Conservation (phyloP, 2,797 vertebrate species). For the Etheostoma nigrum region DNA sequence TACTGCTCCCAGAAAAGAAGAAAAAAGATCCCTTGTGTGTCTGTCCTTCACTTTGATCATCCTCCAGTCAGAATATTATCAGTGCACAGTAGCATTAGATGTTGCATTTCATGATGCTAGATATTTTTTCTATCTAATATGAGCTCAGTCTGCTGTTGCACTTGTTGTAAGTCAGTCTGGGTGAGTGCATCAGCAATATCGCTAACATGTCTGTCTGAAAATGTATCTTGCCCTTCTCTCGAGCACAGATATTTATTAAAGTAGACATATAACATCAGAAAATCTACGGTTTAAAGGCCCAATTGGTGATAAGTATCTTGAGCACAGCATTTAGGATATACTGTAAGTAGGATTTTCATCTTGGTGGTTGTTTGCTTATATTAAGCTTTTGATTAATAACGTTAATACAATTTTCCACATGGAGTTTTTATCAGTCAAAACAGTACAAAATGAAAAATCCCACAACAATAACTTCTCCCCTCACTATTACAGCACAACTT, state of each 20-base stretch:
- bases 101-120: slow-evolving; percentile 38
- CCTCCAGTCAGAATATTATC: slow-evolving; percentile 40
- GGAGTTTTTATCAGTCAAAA: background rate
- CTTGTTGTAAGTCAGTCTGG: slow-evolving; percentile 23
- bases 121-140: slow-evolving; percentile 34
- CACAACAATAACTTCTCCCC: too few relatives aligned
- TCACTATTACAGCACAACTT: too few relatives aligned
- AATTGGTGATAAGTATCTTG: background rate
- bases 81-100: slow-evolving; percentile 42
- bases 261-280: background rate
- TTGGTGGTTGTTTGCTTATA: background rate
- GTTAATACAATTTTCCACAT: background rate
- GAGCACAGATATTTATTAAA: background rate
- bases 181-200: slow-evolving; percentile 7
- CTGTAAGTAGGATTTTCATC: background rate
- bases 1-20: slow-evolving; percentile 20
- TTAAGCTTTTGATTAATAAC: background rate
- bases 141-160: slow-evolving; percentile 35
- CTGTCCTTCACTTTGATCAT: slow-evolving; percentile 59
- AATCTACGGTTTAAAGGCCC: background rate
- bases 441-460: background rate
- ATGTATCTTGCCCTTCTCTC: background rate
- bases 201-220: slow-evolving; percentile 2
- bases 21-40: slow-evolving; percentile 40
- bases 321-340: background rate